A percentile compares a stretch with the other conserved stretches of the same genome.
Evolutionary conservation across 2,797 vertebrate species (phyloP).

Genomic region (Myotis planiceps): DNA sequence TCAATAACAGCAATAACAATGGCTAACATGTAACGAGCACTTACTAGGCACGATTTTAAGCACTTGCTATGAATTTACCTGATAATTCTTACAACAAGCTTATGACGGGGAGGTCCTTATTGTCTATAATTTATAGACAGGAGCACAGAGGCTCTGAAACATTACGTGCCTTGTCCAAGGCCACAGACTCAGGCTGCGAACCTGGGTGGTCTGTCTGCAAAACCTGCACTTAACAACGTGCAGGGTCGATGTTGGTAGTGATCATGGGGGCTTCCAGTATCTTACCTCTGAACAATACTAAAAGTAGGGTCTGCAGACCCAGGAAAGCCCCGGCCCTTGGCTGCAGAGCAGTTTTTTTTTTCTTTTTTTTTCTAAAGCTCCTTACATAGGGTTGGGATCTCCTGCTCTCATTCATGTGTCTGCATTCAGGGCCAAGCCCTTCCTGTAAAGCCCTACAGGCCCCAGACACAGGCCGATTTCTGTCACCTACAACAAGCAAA

Average conservation of each 20-base stretch:
- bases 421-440: background rate
- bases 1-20: background rate
- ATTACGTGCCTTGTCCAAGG: background rate
- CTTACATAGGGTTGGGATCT: fast-evolving
- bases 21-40: background rate
- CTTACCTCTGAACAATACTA: no score
- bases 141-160: background rate
- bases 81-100: background rate
- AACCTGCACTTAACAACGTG: background rate
- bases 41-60: background rate
- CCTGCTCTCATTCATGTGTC: no score
- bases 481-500: background rate
- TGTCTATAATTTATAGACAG: background rate
- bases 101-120: background rate
- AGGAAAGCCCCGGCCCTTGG: background rate
- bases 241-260: background rate
- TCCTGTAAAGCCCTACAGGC: background rate
- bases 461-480: background rate
- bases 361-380: background rate
- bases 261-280: background rate
- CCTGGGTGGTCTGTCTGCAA: background rate
- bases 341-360: background rate
- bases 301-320: background rate
- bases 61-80: background rate
- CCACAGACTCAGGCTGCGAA: background rate